These are phyloP conservation scores for Amphiprion percula DNA, from an alignment of 2,113 vertebrate species.

Conservation along the genomic window DNA sequence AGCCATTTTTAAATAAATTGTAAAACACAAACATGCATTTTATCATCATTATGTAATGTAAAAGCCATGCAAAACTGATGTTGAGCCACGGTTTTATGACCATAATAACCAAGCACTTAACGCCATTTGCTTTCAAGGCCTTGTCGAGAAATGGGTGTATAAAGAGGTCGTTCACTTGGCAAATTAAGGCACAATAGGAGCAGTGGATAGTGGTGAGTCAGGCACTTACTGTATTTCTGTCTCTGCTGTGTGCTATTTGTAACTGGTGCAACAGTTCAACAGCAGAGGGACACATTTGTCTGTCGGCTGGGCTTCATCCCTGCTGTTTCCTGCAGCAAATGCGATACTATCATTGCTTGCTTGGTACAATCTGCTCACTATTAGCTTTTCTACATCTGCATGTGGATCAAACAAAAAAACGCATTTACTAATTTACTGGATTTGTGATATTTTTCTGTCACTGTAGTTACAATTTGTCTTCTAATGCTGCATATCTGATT, in stretches of 20 bases:
- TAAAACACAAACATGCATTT: not conserved
- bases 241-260: conserved; percentile 58
- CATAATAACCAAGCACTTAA: conserved; percentile 42
- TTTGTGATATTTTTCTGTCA: not conserved
- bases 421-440: not conserved
- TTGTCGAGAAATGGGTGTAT: conserved; percentile 58
- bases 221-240: conserved; percentile 8
- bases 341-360: conserved; percentile 6
- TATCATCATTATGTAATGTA: conserved; percentile 24
- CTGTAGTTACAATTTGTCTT: not conserved
- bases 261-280: conserved; percentile 71
- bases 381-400: conserved; percentile 75
- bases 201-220: conserved; percentile 29
- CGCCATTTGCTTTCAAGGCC: conserved; percentile 57
- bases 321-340: conserved; percentile 47
- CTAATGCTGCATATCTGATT: not conserved
- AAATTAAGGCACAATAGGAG: not conserved
- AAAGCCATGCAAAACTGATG: conserved; percentile 24
- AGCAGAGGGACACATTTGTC: conserved; percentile 58
- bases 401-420: not conserved
- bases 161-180: conserved; percentile 46
- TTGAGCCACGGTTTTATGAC: conserved; percentile 15
- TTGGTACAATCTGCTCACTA: conserved; percentile 56
- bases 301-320: conserved; percentile 69
- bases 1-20: not conserved